Evolutionary conservation across 2,888 invertebrate genomes (phyloP).

Genomic region (Microchrysa polita): DNA sequence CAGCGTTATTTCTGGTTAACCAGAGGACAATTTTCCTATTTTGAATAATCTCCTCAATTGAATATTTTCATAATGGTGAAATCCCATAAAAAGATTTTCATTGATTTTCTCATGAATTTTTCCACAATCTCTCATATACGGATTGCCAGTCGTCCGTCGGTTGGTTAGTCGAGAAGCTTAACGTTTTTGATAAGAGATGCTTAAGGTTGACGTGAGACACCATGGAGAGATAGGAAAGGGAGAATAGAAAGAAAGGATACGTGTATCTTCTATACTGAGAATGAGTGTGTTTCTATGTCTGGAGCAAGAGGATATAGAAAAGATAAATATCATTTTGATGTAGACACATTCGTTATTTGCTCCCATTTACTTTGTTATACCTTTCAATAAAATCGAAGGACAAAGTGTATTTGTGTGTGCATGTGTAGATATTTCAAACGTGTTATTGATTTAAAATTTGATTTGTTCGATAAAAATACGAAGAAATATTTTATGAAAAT

Average conservation of each 20-base stretch:
- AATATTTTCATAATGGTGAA: not conserved
- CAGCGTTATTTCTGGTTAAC: conserved; percentile 2
- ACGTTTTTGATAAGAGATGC: no score
- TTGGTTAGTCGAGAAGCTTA: no score
- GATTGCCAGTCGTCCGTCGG: not conserved
- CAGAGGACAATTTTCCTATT: conserved; percentile 19
- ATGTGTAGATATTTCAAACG: conserved; percentile 14
- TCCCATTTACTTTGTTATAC: conserved; percentile 19
- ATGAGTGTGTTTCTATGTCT: not conserved
- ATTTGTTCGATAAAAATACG: not conserved
- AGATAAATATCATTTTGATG: conserved; percentile 17
- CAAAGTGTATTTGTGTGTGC: conserved; percentile 20
- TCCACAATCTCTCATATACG: not conserved
- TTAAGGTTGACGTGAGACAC: no score
- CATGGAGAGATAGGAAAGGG: no score
- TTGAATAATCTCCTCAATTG: conserved; percentile 16
- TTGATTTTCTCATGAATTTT: conserved; percentile 11
- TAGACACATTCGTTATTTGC: conserved; percentile 30
- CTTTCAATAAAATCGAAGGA: conserved; percentile 21
- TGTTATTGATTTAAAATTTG: conserved; percentile 25
- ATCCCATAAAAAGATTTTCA: conserved; percentile 27
- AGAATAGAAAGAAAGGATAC: not conserved
- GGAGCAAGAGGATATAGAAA: not conserved
- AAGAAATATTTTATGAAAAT: no score
- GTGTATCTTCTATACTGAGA: not conserved